Evolutionary conservation across 2,888 invertebrate genomes (phyloP).

Genomic region (Agonopterix arenella): DNA sequence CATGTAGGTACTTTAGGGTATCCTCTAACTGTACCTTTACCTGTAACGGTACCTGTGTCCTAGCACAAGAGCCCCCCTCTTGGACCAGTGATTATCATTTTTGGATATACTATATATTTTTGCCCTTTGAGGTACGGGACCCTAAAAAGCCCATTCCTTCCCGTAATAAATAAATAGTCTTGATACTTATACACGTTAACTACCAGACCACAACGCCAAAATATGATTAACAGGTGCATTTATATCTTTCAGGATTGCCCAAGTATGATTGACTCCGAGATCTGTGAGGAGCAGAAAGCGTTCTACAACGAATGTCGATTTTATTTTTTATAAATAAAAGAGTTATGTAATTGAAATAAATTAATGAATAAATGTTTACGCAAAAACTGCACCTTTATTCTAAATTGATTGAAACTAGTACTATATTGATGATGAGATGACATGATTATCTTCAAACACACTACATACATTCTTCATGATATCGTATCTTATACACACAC

Average conservation of each 20-base stretch:
- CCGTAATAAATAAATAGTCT: no score
- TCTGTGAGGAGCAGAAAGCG: slow-evolving; percentile 33
- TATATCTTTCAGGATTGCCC: slow-evolving; percentile 50
- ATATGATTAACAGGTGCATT: slow-evolving; percentile 24
- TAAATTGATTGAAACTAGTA: slow-evolving; percentile 33
- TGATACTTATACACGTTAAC: slow-evolving; percentile 10
- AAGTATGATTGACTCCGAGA: slow-evolving; percentile 21
- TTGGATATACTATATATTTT: no score
- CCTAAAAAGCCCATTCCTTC: no score
- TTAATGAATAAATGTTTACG: slow-evolving; percentile 12
- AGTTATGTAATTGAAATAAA: slow-evolving; percentile 9
- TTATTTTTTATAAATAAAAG: slow-evolving; percentile 21
- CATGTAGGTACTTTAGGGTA: no score
- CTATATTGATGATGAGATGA: slow-evolving; percentile 31
- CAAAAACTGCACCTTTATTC: slow-evolving; percentile 43
- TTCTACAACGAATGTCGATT: slow-evolving; percentile 45
- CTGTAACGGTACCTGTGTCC: no score
- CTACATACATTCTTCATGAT: background rate
- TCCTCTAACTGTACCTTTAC: no score
- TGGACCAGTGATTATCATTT: no score
- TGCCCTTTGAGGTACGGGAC: no score
- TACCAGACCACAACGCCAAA: slow-evolving; percentile 3
- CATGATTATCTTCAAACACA: slow-evolving; percentile 27
- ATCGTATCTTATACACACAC: background rate
- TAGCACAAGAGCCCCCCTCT: no score